These are phyloP conservation scores for Malurus cyaneus DNA, from an alignment of 2,113 vertebrate species.

Conservation along the genomic window DNA sequence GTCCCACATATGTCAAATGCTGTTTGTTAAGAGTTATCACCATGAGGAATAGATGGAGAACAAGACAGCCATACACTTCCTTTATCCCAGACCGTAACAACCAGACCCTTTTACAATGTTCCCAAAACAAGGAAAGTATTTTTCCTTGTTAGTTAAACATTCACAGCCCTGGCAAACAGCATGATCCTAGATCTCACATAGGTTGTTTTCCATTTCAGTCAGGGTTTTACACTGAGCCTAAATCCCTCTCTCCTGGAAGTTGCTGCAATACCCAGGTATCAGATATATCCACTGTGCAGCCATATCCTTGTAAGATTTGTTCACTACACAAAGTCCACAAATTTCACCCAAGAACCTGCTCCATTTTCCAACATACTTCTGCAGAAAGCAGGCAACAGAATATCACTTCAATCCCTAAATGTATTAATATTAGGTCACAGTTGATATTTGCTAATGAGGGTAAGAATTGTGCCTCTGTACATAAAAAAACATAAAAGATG, in stretches of 20 bases:
- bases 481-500: background rate
- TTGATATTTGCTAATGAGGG: background rate
- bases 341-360: background rate
- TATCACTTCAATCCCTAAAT: background rate
- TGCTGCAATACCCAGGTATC: background rate
- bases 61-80: background rate
- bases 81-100: background rate
- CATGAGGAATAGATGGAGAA: no score
- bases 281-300: background rate
- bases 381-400: background rate
- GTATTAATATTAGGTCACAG: background rate
- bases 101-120: background rate
- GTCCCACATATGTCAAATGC: background rate
- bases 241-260: background rate
- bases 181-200: background rate
- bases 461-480: background rate
- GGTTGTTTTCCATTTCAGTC: background rate
- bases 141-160: background rate
- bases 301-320: background rate
- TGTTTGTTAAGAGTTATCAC: background rate
- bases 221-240: background rate
- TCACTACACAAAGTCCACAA: background rate
- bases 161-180: background rate
- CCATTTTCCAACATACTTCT: background rate
- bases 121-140: background rate